Percentiles rank a stretch among this genome's conserved stretches.
Evolutionary conservation across 2,888 invertebrate species (phyloP).

Genomic region (Lucinisca nassula): DNA sequence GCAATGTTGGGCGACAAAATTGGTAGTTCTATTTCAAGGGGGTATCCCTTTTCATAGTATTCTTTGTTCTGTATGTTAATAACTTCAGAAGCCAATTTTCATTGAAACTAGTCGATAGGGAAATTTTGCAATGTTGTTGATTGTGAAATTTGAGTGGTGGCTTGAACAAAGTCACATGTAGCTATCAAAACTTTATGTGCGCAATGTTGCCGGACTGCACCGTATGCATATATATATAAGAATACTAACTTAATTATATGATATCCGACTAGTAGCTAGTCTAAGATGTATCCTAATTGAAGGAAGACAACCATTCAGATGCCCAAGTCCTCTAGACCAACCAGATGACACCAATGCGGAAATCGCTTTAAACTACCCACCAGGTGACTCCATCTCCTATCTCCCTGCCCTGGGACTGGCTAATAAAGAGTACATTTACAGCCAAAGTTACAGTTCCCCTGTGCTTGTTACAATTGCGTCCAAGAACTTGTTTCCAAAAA

Average conservation of each 20-base stretch:
- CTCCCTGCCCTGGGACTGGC: neutral
- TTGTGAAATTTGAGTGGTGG: too few relatives aligned
- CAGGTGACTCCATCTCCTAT: conserved; percentile 10
- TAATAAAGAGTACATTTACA: neutral
- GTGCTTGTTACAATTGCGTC: conserved; percentile 27
- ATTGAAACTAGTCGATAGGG: too few relatives aligned
- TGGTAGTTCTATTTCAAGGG: too few relatives aligned
- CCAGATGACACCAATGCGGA: neutral
- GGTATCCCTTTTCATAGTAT: too few relatives aligned
- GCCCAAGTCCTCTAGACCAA: neutral
- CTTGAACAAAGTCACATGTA: neutral
- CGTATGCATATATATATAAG: too few relatives aligned
- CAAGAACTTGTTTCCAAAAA: conserved; percentile 7
- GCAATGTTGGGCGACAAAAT: too few relatives aligned
- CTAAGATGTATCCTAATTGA: neutral
- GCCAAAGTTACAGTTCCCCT: neutral
- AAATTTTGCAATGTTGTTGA: too few relatives aligned
- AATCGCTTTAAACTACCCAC: conserved; percentile 19
- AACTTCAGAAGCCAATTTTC: too few relatives aligned
- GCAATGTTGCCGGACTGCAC: neutral
- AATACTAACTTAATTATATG: neutral
- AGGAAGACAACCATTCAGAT: neutral
- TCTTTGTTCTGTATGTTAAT: too few relatives aligned
- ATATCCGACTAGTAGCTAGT: too few relatives aligned
- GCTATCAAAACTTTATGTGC: neutral